Evolutionary conservation across 2,113 vertebrate species (phyloP), one percentile per base, ranked within the genome.

Genomic region (Prolemur simus): DNA sequence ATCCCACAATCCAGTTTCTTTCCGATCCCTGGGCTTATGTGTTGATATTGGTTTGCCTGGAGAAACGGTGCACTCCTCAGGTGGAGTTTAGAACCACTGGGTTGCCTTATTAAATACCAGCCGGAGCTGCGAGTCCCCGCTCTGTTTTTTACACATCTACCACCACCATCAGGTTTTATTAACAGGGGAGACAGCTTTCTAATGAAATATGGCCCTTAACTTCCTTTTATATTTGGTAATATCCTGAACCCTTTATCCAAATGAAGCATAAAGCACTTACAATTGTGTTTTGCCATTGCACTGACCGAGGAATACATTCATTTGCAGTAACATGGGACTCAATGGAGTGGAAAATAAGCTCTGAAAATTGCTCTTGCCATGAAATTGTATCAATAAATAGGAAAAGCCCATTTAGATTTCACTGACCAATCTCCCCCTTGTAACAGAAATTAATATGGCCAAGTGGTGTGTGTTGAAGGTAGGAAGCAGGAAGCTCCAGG

Each of bases 251-350:
- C 98, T 98, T 98, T 98, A 98, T 98, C 98, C 98, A 99, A 99
- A 99, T 99, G 99, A 98, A 99, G 98, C 99, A 99, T 98, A 99
- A 99, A 98, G 98, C 98, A 96, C 98, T 99, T 98, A 99, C 98
- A 98, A 98, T 98, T 98, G 98, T 98, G 98, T 98, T 98, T 98
- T 98, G 96, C 98, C 98, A 96, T 98, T 96, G 97, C 97, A 81
- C 98, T 98, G 98, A 97, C 98, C 95, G 85, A 98, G 98, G 98
- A 98, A 98, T 98, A 98, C 97, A 98, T 98, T 98, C 98, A 98
- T 98, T 99, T 99, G 98, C 98, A 97, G 96, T 97, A 99, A 98
- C 99, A 98, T 89, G 98, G 97, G 92, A 98, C 96, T 98, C 98
- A 98, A 98, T 98, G 98, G 98, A 98, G 98, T 98, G 97, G 98